Conservation (phyloP, 2,113 vertebrate species). For the Rhea americana region DNA sequence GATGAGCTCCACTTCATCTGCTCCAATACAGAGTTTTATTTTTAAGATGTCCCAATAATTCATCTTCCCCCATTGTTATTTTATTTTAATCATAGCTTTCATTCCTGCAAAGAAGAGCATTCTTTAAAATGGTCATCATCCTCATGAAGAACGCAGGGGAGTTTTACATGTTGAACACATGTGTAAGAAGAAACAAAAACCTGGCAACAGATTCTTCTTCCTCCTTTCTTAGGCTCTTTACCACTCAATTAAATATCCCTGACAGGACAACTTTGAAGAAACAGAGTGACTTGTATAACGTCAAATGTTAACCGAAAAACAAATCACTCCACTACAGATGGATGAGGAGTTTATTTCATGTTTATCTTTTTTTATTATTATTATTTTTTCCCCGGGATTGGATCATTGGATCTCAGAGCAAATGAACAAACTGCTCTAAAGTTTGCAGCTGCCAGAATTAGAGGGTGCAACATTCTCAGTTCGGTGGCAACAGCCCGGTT, state of each 20-base stretch:
- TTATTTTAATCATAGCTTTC: conserved; percentile 6
- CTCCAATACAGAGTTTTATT: background rate
- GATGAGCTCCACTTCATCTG: background rate
- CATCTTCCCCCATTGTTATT: background rate
- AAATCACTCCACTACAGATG: background rate
- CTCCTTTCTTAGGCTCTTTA: background rate
- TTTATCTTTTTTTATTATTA: background rate
- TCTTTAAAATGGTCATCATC: conserved; percentile 26
- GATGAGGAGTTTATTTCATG: background rate
- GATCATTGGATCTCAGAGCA: background rate
- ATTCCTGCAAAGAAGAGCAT: background rate
- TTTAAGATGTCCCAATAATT: conserved; percentile 8
- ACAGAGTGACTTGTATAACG: background rate
- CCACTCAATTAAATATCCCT: background rate
- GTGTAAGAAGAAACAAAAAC: conserved; percentile 36
- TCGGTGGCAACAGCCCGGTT: background rate
- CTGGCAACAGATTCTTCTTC: conserved; percentile 13
- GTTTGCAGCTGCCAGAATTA: background rate
- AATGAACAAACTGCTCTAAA: background rate
- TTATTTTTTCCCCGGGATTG: background rate
- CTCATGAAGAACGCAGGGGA: background rate
- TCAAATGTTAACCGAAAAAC: background rate
- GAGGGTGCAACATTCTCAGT: background rate
- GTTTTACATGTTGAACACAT: conserved; percentile 25
- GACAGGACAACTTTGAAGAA: background rate